Conservation (phyloP, 2,113 vertebrate genomes). For the Oncorhynchus masou region DNA sequence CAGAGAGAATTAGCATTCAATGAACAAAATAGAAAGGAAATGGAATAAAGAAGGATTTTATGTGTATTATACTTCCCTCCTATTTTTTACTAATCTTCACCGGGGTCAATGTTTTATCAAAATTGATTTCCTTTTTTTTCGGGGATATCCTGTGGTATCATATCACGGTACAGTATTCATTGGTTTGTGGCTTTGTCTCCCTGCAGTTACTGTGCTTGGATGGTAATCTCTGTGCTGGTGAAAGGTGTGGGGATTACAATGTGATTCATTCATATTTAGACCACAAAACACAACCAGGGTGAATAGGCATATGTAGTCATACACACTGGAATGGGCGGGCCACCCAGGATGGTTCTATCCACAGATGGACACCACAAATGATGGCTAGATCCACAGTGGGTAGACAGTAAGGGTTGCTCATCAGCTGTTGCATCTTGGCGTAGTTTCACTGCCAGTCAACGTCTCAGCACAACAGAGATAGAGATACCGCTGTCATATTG, state of each 20-base stretch:
- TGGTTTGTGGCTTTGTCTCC: background rate
- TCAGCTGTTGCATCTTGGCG: background rate
- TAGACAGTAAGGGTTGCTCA: background rate
- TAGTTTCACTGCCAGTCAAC: background rate
- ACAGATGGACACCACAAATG: background rate
- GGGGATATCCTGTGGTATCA: slow-evolving; percentile 51
- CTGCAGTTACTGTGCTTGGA: background rate
- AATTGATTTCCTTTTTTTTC: slow-evolving; percentile 59
- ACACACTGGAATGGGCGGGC: background rate
- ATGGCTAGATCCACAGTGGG: background rate
- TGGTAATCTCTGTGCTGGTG: slow-evolving; percentile 44
- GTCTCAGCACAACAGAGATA: background rate
- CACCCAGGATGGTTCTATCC: background rate
- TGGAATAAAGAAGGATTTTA: slow-evolving; percentile 69
- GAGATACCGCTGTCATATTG: background rate
- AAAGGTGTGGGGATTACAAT: slow-evolving; percentile 7
- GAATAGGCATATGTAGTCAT: background rate
- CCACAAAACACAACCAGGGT: slow-evolving; percentile 8
- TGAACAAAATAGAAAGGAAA: slow-evolving; percentile 52
- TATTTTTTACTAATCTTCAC: slow-evolving; percentile 64
- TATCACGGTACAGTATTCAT: background rate
- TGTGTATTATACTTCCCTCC: slow-evolving; percentile 53
- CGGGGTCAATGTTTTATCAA: slow-evolving; percentile 69
- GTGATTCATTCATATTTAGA: slow-evolving; percentile 41
- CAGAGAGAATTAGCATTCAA: slow-evolving; percentile 66